A percentile compares a stretch with the other conserved stretches of the same genome.
Conservation (phyloP, 2,797 vertebrate genomes). For the Onychomys leucogaster region DNA sequence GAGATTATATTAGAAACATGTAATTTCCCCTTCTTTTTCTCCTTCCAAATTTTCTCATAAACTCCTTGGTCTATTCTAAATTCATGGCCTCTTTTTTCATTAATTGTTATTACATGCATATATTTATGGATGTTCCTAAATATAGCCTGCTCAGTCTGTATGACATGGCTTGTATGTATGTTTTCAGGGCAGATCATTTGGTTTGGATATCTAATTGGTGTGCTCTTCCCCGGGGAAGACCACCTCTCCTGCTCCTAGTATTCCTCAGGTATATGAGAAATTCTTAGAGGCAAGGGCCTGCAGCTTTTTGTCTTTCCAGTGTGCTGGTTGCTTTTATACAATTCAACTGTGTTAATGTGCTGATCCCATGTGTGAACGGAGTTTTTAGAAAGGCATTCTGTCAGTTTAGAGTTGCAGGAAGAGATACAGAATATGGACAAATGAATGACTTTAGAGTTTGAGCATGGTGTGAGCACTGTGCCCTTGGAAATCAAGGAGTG, state of each 20-base stretch:
- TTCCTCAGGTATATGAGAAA: not conserved
- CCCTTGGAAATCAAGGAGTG: conserved; percentile 15
- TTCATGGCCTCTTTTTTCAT: not conserved
- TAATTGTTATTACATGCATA: not conserved
- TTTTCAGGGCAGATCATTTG: not conserved
- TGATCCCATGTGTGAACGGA: not conserved
- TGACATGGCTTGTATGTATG: not conserved
- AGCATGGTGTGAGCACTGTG: not conserved
- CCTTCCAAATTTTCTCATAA: not conserved
- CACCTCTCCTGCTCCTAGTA: not conserved
- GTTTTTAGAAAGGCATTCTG: not conserved
- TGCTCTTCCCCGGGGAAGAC: not conserved
- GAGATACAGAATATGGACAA: conserved; percentile 9
- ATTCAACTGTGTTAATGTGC: not conserved
- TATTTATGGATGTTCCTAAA: not conserved
- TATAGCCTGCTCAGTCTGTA: not conserved
- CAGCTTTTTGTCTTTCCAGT: not conserved
- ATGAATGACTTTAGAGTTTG: conserved; percentile 29
- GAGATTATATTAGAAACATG: not conserved
- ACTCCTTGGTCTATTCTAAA: not conserved
- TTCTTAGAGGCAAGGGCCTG: not conserved
- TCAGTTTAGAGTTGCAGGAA: not conserved
- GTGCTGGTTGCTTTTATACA: not conserved
- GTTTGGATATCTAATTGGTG: not conserved
- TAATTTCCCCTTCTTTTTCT: not conserved